Percentiles rank a stretch among this genome's conserved stretches.
Evolutionary conservation across 2,888 invertebrate species (phyloP).

Genomic region (Tetropium fuscum): DNA sequence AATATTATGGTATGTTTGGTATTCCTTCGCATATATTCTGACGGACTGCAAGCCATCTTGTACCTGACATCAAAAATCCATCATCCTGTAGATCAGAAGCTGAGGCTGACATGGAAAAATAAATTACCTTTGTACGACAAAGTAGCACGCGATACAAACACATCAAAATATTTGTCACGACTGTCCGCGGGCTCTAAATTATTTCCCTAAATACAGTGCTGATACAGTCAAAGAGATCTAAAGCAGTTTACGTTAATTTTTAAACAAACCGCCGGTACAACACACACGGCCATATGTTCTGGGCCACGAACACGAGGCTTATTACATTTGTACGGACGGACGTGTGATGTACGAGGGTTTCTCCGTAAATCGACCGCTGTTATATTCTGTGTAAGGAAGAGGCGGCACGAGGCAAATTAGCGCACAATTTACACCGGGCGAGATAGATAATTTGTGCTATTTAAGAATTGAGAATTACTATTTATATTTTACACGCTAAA

Average conservation of each 20-base stretch:
- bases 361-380: no score
- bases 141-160: constrained; percentile 6
- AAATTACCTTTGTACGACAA: background rate
- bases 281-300: constrained; percentile 10
- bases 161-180: constrained; percentile 9
- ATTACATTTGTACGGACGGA: no score
- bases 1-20: background rate
- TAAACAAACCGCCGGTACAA: constrained; percentile 14
- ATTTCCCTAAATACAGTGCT: constrained; percentile 13
- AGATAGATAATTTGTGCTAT: no score
- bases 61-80: background rate
- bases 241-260: background rate
- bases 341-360: no score
- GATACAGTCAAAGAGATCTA: constrained; percentile 4
- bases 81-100: background rate
- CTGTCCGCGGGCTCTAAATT: background rate
- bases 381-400: no score
- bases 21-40: no score
- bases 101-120: constrained; percentile 3
- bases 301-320: background rate
- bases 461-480: no score
- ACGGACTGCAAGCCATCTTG: background rate
- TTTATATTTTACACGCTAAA: no score
- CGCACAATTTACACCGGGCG: no score
- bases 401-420: no score